Evolutionary conservation across 2,113 vertebrate species (phyloP), one percentile per base, ranked within the genome.

Genomic region (Apistogramma diplotaenia): DNA sequence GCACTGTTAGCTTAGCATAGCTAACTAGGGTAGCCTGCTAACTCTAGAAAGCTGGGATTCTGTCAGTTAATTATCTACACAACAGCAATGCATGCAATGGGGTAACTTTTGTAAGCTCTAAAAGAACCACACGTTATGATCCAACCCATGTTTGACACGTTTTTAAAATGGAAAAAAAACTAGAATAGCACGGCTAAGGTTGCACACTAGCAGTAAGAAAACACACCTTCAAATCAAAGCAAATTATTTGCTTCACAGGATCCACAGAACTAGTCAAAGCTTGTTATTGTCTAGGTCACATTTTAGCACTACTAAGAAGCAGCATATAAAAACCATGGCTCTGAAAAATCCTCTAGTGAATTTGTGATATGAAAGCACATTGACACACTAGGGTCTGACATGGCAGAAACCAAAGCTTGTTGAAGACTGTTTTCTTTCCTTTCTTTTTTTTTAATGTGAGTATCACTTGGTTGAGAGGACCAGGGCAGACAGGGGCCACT

Each of bases 401-500:
- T 3, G 61, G 74, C 4, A 8, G 55, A 61, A 61, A 76, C 75
- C 59, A 49, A 29, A 80, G 81, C 83, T 77, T 3, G 31, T 5
- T 12, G 62, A 72, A 77, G 77, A 89, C 31, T 70, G 3, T 70
- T 70, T 70, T 70, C 9, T 67, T 49, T 67, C 49, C 23, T 27
- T 65, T 67, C 27, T 16, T 73, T 57, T 62, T 75, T 70, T 62
- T 65, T 49, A 9, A 29, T 81, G 33, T 74, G 59, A 78, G 67
- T 62, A 71, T 81, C 37, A 51, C 54, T 79, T 75, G 67, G 80
- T 76, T 23, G 73, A 85, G 74, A 77, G 61, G 70, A 79, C 29
- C 33, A 8, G 85, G 83, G 77, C 71, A 86, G 79, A 87, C 73
- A 58, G 71, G 25, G 73, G 76, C 79, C 80, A 70, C 74, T 55